Percentiles rank a stretch among this genome's conserved stretches.
Evolutionary conservation across 2,113 vertebrate genomes (phyloP).

Genomic region (Asarcornis scutulata): DNA sequence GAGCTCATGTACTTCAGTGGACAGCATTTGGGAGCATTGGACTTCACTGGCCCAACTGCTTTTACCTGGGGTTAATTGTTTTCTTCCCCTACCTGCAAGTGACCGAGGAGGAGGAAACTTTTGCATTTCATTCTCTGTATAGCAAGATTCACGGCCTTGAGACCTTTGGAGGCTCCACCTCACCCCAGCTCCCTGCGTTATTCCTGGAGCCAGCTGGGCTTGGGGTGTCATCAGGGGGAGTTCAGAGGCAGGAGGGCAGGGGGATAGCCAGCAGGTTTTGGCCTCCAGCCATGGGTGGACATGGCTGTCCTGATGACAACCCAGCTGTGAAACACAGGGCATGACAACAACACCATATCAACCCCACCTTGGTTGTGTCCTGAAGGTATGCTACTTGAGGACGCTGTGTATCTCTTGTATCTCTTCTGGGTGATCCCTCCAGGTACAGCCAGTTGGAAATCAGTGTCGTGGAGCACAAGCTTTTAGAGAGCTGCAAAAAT

Average conservation of each 20-base stretch:
- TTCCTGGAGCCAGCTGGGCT: not conserved
- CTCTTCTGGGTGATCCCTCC: conserved; percentile 2
- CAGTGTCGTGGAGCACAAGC: not conserved
- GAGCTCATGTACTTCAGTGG: not conserved
- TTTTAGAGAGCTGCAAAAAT: not conserved
- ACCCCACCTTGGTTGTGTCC: not conserved
- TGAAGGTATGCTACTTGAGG: not conserved
- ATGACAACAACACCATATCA: not conserved
- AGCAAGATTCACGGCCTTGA: not conserved
- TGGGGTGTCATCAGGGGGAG: not conserved
- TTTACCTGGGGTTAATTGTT: not conserved
- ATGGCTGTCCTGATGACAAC: not conserved
- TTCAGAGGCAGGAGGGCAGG: conserved; percentile 5
- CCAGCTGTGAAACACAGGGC: not conserved
- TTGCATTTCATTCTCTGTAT: not conserved
- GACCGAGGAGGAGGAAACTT: not conserved
- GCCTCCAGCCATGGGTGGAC: conserved; percentile 32
- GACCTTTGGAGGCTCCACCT: not conserved
- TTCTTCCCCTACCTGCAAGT: fast-evolving
- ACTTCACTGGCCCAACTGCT: not conserved
- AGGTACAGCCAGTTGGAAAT: conserved; percentile 3
- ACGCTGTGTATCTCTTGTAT: too few relatives aligned
- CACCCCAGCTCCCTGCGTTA: not conserved
- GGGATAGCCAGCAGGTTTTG: not conserved
- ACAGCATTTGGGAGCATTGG: not conserved